phyloP scores from a whole-genome alignment of 1,140 invertebrate genomes.

The Galleria mellonella region DNA sequence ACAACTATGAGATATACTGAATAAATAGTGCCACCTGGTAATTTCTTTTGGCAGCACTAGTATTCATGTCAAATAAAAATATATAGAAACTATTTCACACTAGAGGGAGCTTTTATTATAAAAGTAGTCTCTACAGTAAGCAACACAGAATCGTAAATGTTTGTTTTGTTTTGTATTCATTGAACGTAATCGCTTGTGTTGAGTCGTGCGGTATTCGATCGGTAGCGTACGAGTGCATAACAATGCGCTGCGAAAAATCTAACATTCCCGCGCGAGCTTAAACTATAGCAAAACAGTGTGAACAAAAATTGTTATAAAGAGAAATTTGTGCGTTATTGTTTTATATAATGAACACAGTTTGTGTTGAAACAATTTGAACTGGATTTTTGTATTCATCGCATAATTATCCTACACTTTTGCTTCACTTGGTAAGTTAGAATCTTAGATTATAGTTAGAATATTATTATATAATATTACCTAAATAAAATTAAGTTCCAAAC shows the following conservation, averaged over 20 bases:
- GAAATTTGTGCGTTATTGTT: slow-evolving; percentile 51
- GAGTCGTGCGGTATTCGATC: slow-evolving; percentile 45
- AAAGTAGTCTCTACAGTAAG: slow-evolving; percentile 9
- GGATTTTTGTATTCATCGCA: slow-evolving; percentile 28
- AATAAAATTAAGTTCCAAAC: too few relatives aligned
- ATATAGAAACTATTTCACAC: slow-evolving; percentile 6
- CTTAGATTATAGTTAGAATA: too few relatives aligned
- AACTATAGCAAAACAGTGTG: slow-evolving; percentile 52
- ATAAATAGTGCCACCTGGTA: background rate
- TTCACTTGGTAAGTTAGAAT: background rate
- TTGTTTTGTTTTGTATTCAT: slow-evolving; percentile 56
- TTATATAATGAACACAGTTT: slow-evolving; percentile 33
- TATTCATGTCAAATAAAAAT: background rate
- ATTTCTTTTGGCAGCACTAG: too few relatives aligned
- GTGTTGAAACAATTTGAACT: slow-evolving; percentile 25
- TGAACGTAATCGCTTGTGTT: slow-evolving; percentile 38
- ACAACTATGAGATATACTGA: too few relatives aligned
- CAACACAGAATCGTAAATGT: slow-evolving; percentile 8
- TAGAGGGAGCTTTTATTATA: slow-evolving; percentile 22
- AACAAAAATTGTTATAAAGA: slow-evolving; percentile 36
- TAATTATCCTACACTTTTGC: background rate
- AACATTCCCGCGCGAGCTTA: slow-evolving; percentile 41
- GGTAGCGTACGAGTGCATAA: slow-evolving; percentile 31
- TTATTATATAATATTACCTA: too few relatives aligned
- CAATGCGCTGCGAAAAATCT: slow-evolving; percentile 46